Base-by-base conservation (phyloP, 2,888 invertebrate genomes). In the Dryobotodes eremita region DNA sequence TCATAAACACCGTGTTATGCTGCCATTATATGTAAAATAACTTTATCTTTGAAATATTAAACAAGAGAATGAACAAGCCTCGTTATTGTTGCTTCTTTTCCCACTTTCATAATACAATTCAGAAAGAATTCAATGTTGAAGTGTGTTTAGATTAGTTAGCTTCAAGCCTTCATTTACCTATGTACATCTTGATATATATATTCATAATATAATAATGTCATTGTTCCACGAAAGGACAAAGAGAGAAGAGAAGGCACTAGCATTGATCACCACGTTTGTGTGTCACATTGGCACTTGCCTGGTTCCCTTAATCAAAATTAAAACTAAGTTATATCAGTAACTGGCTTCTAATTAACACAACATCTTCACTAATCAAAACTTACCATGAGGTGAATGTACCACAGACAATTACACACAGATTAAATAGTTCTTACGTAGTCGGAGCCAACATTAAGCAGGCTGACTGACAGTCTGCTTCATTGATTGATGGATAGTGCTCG, bases 1-100 rank as follows among this genome's bases (percentile, higher is more conserved):
- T 93, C 80, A 85, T 87, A 85, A 86, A 86, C 82, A 75, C 80
- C 82, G 75, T 80, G 77, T 82, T 77, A 83, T 74, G 77, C 62
- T 10, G 57, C 59, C 68, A 20, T 80, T 77, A 75, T 71, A 78
- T 78, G 61, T 75, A 71, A 70, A 72, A 62, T 66, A 71, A 64
- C 65, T 62, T 42, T 61, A 74, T 68, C 6, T 65, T 70, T 62
- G 57, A 55, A 57, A 59, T 46, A 42, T 15, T 50, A 46, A 57
- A 74, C 10, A 53, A 64, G 17, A 65, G 15, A 68, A 15, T 62
- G 55, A 61, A 69, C 48, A 36, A 57, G 31, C 0, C 6, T 59
- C 3, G 1, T 55, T 26, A 17, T 2, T 26, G 0, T 26, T 48
- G 7, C 15, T 50, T 70, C 7, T 55, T 48, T 53, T 13, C 36